A percentile compares a stretch with the other conserved stretches of the same genome.
Conservation (phyloP, 92 coral and sea anemone species). For the Ricordea florida region DNA sequence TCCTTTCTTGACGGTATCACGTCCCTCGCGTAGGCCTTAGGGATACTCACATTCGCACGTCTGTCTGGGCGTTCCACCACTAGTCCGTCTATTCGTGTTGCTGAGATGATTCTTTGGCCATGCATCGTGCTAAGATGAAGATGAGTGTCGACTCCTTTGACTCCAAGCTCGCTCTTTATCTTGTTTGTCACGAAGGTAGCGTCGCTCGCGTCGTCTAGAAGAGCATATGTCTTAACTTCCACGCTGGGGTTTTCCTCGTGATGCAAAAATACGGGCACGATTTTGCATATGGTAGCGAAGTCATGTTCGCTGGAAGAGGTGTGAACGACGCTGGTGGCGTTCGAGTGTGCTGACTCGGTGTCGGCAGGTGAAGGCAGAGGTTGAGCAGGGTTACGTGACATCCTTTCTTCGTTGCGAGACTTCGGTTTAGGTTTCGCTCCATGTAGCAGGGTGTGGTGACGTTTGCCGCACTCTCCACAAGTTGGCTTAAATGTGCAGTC, state of each 20-base stretch:
- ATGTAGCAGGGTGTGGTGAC: not conserved
- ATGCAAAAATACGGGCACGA: constrained; percentile 44
- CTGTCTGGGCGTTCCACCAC: constrained; percentile 50
- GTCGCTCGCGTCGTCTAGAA: constrained; percentile 65
- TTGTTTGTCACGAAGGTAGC: constrained; percentile 56
- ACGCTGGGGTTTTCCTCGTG: constrained; percentile 50
- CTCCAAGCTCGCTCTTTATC: constrained; percentile 49
- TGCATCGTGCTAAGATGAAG: constrained; percentile 65
- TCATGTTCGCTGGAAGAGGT: not conserved
- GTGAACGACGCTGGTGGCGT: not conserved
- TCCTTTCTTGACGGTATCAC: constrained; percentile 55
- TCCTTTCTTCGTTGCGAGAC: no score
- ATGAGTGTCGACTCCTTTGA: constrained; percentile 33
- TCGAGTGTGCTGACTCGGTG: not conserved
- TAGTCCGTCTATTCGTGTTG: constrained; percentile 39
- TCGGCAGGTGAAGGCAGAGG: no score
- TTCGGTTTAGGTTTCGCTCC: not conserved
- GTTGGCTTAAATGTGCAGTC: not conserved
- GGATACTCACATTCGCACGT: constrained; percentile 47
- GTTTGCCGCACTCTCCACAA: not conserved
- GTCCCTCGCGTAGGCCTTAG: constrained; percentile 57
- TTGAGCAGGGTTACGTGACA: no score
- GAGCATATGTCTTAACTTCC: constrained; percentile 43
- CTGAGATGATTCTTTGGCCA: constrained; percentile 39
- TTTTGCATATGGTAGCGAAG: not conserved